Percentiles rank a stretch among this genome's conserved stretches.
Conservation (phyloP, 1,140 invertebrate genomes). For the Berghia stephanieae region DNA sequence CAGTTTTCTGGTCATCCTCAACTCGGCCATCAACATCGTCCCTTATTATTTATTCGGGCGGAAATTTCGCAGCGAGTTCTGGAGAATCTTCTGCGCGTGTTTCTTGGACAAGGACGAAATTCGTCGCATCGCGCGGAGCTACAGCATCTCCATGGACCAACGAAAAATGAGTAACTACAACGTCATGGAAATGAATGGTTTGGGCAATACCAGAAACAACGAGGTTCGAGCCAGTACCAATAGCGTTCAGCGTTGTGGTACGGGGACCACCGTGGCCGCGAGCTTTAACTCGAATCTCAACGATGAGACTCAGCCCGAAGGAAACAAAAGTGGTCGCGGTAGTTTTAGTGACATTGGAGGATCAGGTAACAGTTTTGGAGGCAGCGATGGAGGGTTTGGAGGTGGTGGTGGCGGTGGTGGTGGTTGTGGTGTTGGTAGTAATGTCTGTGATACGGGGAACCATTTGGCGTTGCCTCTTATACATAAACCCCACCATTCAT, state of each 20-base stretch:
- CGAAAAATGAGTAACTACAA: constrained; percentile 41
- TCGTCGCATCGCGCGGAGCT: constrained; percentile 42
- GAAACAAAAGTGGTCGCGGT: no score
- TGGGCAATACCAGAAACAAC: constrained; percentile 24
- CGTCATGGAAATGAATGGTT: constrained; percentile 43
- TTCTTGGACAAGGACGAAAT: constrained; percentile 55
- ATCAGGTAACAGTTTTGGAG: no score
- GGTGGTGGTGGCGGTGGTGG: no score
- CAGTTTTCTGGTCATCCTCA: constrained; percentile 64
- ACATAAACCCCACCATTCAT: no score
- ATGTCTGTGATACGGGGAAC: no score
- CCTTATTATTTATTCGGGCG: constrained; percentile 67
- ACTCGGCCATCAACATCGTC: constrained; percentile 66
- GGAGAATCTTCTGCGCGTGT: constrained; percentile 58
- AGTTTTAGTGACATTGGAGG: no score
- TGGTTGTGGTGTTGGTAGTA: no score
- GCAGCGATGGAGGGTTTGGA: no score
- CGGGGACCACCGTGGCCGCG: no score
- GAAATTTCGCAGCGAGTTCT: constrained; percentile 62
- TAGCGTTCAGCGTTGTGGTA: not conserved
- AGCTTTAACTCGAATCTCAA: no score
- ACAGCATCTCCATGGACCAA: constrained; percentile 53
- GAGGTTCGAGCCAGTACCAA: not conserved
- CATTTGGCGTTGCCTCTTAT: no score
- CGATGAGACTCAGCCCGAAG: no score